phyloP scores from a whole-genome alignment of 2,888 invertebrate genomes.

The Phania funesta region DNA sequence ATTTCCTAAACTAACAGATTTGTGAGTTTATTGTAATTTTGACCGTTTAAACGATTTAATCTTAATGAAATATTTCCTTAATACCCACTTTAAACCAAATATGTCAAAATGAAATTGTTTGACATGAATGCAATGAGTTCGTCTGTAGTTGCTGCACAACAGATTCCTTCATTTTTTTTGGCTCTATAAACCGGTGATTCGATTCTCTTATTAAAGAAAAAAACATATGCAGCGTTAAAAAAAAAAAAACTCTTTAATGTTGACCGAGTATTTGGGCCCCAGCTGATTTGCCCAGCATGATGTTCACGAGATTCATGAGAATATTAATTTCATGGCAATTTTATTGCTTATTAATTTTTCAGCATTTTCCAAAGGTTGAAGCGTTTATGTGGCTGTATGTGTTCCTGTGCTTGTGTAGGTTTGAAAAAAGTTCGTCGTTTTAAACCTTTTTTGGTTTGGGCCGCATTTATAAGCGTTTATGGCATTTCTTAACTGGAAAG shows the following conservation, averaged over 20 bases:
- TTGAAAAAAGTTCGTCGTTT: slow-evolving; percentile 46
- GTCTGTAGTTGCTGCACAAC: background rate
- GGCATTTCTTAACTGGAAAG: slow-evolving; percentile 54
- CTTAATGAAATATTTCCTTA: slow-evolving; percentile 16
- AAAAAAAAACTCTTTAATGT: slow-evolving; percentile 60
- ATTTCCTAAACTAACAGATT: background rate
- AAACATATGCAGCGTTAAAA: slow-evolving; percentile 9
- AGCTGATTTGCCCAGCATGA: slow-evolving; percentile 71
- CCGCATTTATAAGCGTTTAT: slow-evolving; percentile 63
- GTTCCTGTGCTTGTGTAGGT: background rate
- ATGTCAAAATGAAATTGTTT: slow-evolving; percentile 45
- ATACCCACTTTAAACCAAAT: slow-evolving; percentile 46
- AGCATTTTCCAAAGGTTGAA: slow-evolving; percentile 64
- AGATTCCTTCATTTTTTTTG: slow-evolving; percentile 6
- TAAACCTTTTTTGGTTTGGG: slow-evolving; percentile 60
- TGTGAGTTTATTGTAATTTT: slow-evolving; percentile 26
- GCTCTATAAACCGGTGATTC: slow-evolving; percentile 17
- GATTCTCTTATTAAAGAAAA: slow-evolving; percentile 11
- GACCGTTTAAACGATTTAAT: slow-evolving; percentile 36
- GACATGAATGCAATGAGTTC: background rate
- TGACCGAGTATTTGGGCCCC: slow-evolving; percentile 63
- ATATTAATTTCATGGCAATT: slow-evolving; percentile 81
- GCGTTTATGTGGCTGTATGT: background rate
- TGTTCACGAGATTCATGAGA: slow-evolving; percentile 78
- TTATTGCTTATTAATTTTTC: slow-evolving; percentile 79